A percentile compares a stretch with the other conserved stretches of the same genome.
These are phyloP conservation scores for Malaclemys terrapin DNA, from an alignment of 2,113 vertebrate species.

Conservation along the genomic window DNA sequence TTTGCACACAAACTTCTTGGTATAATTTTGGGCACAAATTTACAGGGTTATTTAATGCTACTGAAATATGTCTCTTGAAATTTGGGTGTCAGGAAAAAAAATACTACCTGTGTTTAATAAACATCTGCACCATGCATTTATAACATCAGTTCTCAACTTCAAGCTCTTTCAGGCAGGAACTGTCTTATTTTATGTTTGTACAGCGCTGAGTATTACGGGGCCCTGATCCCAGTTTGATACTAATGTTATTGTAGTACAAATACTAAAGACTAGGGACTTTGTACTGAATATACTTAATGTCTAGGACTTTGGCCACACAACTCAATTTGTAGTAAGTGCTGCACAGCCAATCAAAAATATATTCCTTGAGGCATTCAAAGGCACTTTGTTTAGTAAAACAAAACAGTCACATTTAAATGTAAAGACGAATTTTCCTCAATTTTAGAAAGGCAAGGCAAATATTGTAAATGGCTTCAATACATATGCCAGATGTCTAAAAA, in stretches of 20 bases:
- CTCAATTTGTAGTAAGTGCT: neutral
- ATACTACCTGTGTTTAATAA: neutral
- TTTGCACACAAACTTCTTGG: neutral
- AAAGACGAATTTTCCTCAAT: neutral
- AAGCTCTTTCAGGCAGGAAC: neutral
- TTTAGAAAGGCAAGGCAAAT: neutral
- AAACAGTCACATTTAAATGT: neutral
- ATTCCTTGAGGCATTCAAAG: neutral
- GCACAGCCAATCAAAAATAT: neutral
- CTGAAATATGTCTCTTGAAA: neutral
- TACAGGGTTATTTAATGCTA: neutral
- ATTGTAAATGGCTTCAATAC: neutral
- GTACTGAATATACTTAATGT: neutral
- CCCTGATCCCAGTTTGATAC: neutral
- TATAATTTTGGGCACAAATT: neutral
- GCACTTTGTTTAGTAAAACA: neutral
- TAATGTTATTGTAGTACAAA: neutral
- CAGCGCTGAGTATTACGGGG: neutral
- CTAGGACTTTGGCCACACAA: neutral
- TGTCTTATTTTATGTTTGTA: neutral
- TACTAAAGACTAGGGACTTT: neutral
- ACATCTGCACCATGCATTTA: too few species aligned
- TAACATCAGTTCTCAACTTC: neutral
- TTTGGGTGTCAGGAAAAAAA: neutral
- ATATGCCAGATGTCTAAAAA: neutral